phyloP scores from a whole-genome alignment of 2,888 invertebrate species.

The Resseliella maxima region DNA sequence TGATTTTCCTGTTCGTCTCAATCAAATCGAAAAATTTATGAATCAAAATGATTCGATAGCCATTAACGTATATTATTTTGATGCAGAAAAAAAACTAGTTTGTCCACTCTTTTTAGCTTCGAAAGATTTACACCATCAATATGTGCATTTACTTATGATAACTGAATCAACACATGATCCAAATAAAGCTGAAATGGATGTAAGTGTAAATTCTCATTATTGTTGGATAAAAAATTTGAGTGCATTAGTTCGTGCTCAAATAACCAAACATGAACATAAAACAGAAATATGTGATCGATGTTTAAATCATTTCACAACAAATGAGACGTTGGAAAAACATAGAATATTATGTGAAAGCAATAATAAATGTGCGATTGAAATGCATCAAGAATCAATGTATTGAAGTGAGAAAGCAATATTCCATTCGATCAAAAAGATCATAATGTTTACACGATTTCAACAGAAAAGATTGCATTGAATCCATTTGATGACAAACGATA shows the following conservation, averaged over 20 bases:
- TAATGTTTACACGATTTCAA: constrained; percentile 22
- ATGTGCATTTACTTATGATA: neutral
- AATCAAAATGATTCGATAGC: constrained; percentile 59
- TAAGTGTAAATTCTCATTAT: constrained; percentile 56
- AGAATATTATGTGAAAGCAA: neutral
- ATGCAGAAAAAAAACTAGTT: constrained; percentile 57
- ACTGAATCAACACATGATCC: neutral
- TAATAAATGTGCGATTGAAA: constrained; percentile 56
- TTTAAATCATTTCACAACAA: constrained; percentile 59
- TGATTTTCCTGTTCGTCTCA: constrained; percentile 60
- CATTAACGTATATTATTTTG: constrained; percentile 61
- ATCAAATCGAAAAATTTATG: constrained; percentile 61
- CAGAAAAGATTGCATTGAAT: constrained; percentile 12
- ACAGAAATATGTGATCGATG: constrained; percentile 59
- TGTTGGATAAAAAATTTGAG: constrained; percentile 59
- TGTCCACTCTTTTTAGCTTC: neutral
- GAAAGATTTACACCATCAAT: neutral
- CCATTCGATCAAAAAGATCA: neutral
- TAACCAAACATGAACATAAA: constrained; percentile 57
- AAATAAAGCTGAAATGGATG: neutral
- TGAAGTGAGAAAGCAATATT: neutral
- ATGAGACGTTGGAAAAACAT: constrained; percentile 39
- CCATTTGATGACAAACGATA: constrained; percentile 38
- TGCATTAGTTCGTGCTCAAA: constrained; percentile 56
- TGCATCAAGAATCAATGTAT: constrained; percentile 39